Percentiles rank a stretch among this genome's conserved stretches.
phyloP scores from a whole-genome alignment of 2,888 invertebrate genomes.

The Drosophila melanosoma region DNA sequence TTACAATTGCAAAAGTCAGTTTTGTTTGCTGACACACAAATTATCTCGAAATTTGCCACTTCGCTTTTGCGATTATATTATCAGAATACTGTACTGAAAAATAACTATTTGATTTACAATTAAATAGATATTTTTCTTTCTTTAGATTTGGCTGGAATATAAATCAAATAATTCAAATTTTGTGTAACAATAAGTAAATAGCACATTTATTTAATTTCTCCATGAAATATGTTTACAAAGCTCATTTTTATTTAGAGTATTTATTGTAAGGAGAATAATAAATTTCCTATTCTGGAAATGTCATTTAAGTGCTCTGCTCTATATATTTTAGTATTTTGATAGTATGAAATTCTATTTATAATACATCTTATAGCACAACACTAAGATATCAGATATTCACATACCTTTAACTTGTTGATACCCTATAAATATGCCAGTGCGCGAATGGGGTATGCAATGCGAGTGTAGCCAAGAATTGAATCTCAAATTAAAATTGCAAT shows the following conservation, averaged over 20 bases:
- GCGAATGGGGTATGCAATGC: neutral
- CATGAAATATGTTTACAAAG: neutral
- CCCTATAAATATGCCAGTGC: constrained; percentile 8
- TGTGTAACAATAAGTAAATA: neutral
- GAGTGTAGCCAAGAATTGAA: neutral
- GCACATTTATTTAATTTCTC: neutral
- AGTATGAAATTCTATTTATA: constrained; percentile 35
- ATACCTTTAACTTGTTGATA: neutral
- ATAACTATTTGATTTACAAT: neutral
- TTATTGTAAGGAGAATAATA: neutral
- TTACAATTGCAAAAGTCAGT: neutral
- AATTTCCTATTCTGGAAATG: no score
- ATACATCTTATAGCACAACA: constrained; percentile 8
- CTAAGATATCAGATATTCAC: neutral
- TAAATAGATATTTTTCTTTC: no score
- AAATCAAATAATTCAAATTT: no score
- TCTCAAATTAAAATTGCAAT: neutral
- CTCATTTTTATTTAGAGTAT: neutral
- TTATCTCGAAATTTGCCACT: neutral
- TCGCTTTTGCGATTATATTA: neutral
- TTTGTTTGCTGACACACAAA: neutral
- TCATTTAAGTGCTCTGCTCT: neutral
- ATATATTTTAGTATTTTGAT: constrained; percentile 22
- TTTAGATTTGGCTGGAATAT: neutral
- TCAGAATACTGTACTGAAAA: neutral